Evolutionary conservation across 2,113 vertebrate species (phyloP), one percentile per base, ranked within the genome.

Genomic region (Oceanodroma tethys): DNA sequence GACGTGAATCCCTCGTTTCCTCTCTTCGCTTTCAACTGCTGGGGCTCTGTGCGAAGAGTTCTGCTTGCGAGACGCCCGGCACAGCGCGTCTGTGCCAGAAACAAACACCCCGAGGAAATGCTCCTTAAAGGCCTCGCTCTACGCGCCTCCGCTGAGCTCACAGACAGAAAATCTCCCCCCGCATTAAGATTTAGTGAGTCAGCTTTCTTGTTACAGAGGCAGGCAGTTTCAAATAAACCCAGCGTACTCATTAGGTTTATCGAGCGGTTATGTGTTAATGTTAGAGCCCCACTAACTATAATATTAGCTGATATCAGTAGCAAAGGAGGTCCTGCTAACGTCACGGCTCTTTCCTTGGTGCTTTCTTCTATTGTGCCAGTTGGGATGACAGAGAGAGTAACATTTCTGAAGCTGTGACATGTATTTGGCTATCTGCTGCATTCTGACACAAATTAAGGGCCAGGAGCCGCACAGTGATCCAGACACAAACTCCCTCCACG

Each of bases 401-500:
- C 38, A 10, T 36, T 66, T 59, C 81, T 62, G 65, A 43, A 43
- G 73, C 68, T 58, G 65, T 53, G 72, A 74, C 55, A 22, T 0
- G 1, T 50, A 25, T 36, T 55, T 86, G 88, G 56, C 65, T 63
- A 38, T 63, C 70, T 84, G 68, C 83, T 93, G 76, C 47, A 34
- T 79, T 59, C 65, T 81, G 76, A 85, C 78, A 82, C 65, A 91
- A 67, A 89, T 52, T 40, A 52, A 58, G 73, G 73, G 38, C n/a
- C 84, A 60, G 68, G 26, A 87, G 60, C 65, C 48, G 20, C 3
- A 12, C 65, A 56, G 1, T 13, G 66, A 93, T 52, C 52, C 73
- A 55, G 65, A 50, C 42, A 71, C 5, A 6, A 74, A 42, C 14
- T 34, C 43, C 15, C 25, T 19, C 74, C 2, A 5, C 22, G 56